Evolutionary conservation across 1,140 invertebrate species (phyloP).

Genomic region (Bombus sibiricus): DNA sequence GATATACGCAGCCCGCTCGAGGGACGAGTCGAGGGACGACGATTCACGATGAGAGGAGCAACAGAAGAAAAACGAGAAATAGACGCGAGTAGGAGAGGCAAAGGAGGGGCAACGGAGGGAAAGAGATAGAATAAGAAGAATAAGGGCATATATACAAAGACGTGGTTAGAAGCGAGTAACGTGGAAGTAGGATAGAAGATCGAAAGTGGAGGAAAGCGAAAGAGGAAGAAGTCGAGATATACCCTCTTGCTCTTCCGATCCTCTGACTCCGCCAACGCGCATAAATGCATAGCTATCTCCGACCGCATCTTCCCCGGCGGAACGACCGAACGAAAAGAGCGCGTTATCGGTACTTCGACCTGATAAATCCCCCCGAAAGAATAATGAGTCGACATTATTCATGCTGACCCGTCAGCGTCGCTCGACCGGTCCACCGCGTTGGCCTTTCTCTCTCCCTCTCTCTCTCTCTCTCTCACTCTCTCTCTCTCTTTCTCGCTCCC

Average conservation of each 20-base stretch:
- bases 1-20: slow-evolving; percentile 42
- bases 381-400: slow-evolving; percentile 78
- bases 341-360: slow-evolving; percentile 75
- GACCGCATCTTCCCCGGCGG: slow-evolving; percentile 70
- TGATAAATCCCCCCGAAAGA: slow-evolving; percentile 79
- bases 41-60: slow-evolving; percentile 5
- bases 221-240: slow-evolving; percentile 26
- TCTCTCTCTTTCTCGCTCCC: slow-evolving; percentile 20
- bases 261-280: slow-evolving; percentile 64
- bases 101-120: no score
- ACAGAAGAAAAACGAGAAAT: slow-evolving; percentile 12
- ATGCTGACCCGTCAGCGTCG: slow-evolving; percentile 72
- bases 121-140: not conserved
- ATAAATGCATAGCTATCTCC: slow-evolving; percentile 77
- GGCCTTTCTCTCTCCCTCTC: slow-evolving; percentile 17
- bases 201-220: slow-evolving; percentile 7
- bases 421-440: slow-evolving; percentile 60
- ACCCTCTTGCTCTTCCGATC: slow-evolving; percentile 27
- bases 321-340: slow-evolving; percentile 73
- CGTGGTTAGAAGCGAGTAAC: not conserved
- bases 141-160: not conserved
- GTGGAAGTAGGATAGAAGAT: not conserved
- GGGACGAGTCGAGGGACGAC: not conserved
- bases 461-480: not conserved
- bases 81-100: slow-evolving; percentile 2